Evolutionary conservation across 2,113 vertebrate genomes (phyloP).

Genomic region (Macrotis lagotis): DNA sequence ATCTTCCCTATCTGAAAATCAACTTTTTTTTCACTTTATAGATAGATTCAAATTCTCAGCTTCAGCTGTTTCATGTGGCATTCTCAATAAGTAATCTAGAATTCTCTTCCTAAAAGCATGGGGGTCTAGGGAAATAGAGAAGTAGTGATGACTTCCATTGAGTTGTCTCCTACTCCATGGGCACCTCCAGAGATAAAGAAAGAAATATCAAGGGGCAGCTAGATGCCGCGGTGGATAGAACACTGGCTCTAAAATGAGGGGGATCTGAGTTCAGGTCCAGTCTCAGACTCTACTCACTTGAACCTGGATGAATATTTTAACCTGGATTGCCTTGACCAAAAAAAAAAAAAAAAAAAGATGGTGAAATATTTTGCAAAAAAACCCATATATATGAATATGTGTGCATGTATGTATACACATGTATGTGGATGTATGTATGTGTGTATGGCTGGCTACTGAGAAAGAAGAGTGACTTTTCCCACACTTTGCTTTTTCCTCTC

Average conservation of each 20-base stretch:
- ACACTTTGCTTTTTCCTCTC: rapidly evolving
- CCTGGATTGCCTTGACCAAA: too few relatives aligned
- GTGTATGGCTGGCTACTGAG: neutral
- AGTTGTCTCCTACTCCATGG: neutral
- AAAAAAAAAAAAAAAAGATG: too few relatives aligned
- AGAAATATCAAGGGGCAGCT: too few relatives aligned
- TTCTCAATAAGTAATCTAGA: neutral
- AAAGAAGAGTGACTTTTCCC: rapidly evolving
- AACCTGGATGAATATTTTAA: too few relatives aligned
- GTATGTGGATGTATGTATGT: too few relatives aligned
- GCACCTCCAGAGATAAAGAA: neutral
- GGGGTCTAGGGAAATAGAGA: neutral
- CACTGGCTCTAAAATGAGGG: too few relatives aligned
- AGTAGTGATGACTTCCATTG: neutral
- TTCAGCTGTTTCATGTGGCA: neutral
- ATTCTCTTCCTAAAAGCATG: neutral
- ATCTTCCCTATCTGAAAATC: neutral
- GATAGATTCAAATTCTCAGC: neutral
- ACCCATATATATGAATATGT: neutral
- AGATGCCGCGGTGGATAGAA: too few relatives aligned
- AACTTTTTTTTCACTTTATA: neutral
- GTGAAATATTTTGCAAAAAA: neutral
- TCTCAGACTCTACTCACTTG: too few relatives aligned
- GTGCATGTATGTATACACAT: neutral
- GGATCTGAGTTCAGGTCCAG: rapidly evolving